phyloP scores from a whole-genome alignment of 92 coral and sea anemone species.

The Porites evermanni region DNA sequence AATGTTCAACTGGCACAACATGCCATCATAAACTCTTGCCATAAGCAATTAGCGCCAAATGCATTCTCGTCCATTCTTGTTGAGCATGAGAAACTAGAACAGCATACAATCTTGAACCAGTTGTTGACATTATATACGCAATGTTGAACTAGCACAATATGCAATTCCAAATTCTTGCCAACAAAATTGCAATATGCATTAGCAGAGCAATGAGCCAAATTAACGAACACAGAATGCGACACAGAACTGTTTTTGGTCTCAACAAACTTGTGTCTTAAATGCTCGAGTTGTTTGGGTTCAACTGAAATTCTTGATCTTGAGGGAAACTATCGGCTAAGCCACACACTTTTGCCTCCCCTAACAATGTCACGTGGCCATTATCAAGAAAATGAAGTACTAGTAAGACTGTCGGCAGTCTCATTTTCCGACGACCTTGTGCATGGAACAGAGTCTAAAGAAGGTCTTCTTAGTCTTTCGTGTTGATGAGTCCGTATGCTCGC shows the following conservation, averaged over 20 bases:
- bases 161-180: no score
- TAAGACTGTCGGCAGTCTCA: slow-evolving; percentile 83
- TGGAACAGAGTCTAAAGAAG: slow-evolving; percentile 83
- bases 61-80: no score
- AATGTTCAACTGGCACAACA: no score
- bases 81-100: no score
- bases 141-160: no score
- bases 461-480: slow-evolving; percentile 59
- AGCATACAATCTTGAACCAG: no score
- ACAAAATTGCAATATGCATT: background rate
- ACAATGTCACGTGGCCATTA: background rate
- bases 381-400: slow-evolving; percentile 75
- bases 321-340: background rate
- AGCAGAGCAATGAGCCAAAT: background rate
- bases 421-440: slow-evolving; percentile 87
- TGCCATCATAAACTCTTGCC: no score
- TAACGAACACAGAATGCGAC: background rate
- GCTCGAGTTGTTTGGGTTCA: background rate
- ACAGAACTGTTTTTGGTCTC: background rate
- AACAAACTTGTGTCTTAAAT: background rate
- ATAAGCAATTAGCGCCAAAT: no score
- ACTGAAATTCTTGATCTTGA: background rate
- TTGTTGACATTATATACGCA: no score
- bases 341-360: background rate
- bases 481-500: slow-evolving; percentile 60